Evolutionary conservation across 2,797 vertebrate species (phyloP).

Genomic region (Thripadectes ignobilis): DNA sequence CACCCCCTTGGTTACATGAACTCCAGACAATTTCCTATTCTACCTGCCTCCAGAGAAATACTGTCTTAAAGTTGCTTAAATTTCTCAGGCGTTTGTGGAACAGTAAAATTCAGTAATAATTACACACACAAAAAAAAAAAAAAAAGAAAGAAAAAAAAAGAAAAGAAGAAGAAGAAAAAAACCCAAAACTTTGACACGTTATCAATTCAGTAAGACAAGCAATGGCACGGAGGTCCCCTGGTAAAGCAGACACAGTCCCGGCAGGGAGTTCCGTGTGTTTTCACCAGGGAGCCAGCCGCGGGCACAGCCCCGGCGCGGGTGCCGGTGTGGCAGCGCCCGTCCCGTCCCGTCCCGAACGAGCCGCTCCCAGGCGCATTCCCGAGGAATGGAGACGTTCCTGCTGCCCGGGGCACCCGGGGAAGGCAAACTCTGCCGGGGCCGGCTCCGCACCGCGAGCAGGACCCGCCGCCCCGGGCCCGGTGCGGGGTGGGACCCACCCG

Average conservation of each 20-base stretch:
- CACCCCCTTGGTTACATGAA: neutral
- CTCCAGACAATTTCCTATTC: neutral
- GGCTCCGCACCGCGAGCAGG: neutral
- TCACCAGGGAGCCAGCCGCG: neutral
- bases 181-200: no score
- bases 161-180: neutral
- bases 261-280: rapidly evolving
- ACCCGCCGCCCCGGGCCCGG: no score
- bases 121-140: neutral
- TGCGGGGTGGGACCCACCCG: neutral
- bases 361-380: neutral
- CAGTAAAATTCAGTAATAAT: neutral
- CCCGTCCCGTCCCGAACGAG: rapidly evolving
- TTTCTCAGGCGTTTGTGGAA: neutral
- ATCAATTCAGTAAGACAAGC: neutral
- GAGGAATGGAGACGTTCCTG: neutral
- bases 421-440: neutral
- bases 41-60: neutral
- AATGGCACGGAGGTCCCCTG: rapidly evolving
- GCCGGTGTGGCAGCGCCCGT: neutral
- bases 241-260: rapidly evolving
- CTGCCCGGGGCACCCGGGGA: neutral
- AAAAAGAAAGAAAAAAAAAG: no score
- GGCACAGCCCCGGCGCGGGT: rapidly evolving
- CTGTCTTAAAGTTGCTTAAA: neutral